Base-by-base conservation (phyloP, 2,797 vertebrate genomes). In the Premnoplex brunnescens region DNA sequence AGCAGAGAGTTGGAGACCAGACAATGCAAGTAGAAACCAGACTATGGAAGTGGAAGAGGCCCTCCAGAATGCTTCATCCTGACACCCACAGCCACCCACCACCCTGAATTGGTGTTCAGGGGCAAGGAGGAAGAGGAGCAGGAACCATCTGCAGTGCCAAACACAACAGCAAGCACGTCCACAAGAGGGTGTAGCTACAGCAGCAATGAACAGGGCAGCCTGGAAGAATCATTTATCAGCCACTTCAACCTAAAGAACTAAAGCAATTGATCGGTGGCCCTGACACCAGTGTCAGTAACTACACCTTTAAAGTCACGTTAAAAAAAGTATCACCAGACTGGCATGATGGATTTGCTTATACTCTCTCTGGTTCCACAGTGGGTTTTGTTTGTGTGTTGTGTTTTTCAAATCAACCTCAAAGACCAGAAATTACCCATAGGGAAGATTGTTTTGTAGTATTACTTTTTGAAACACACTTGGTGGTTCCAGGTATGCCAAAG, bases 181-280 rank as follows among this genome's bases (percentile, higher is more conserved):
- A 76, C 26, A 3, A 90, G 43, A 78, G 49, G 46, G 41, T 39
- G 79, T 56, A 69, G 48, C 39, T 55, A 20, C 36, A 85, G 32
- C 77, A 88, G 54, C 41, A 7, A 72, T 6, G 10, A 64, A 12
- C 2, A 43, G 11, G 34, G 49, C 27, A 59, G 17, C 14, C 46
- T 58, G 30, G 28, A 63, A 64, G 27, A 48, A 52, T 2, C 2
- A 62, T 71, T 63, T 37, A 30, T 27, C 34, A 60, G 30, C 34
- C 54, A 46, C 71, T 78, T 63, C 59, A 54, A 4, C n/a, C 19
- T 34, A 20, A 59, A 73, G 36, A 54, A 44, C 58, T 60, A 15
- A 24, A 77, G 62, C 15, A 78, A 58, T 7, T 17, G 32, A 55
- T 46, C 0, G 0, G 24, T 1, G 3, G 24, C 39, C 26, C 51